A percentile compares a stretch with the other conserved stretches of the same genome.
Conservation (phyloP, 2,888 invertebrate genomes). For the Tillus elongatus region DNA sequence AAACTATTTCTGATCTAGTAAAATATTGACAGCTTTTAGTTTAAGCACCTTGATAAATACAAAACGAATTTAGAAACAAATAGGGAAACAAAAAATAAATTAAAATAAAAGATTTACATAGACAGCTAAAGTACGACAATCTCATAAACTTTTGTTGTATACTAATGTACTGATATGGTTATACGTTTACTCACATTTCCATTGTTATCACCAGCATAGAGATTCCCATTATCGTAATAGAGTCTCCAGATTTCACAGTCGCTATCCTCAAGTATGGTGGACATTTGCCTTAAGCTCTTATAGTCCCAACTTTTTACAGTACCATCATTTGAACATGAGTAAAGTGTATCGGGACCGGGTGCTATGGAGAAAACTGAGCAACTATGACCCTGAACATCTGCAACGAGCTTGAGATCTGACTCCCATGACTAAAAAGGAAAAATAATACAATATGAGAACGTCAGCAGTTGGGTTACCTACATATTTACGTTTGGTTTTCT, state of each 20-base stretch:
- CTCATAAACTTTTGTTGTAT: no score
- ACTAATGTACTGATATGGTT: no score
- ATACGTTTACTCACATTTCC: constrained; percentile 48
- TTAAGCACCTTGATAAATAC: no score
- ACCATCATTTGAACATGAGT: constrained; percentile 57
- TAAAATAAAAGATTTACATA: no score
- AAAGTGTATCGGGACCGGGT: constrained; percentile 46
- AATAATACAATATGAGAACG: no score
- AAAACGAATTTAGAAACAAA: no score
- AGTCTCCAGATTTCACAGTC: constrained; percentile 44
- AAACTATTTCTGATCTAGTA: no score
- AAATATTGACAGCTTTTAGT: no score
- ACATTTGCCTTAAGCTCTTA: constrained; percentile 38
- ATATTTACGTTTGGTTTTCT: no score
- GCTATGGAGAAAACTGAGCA: constrained; percentile 54
- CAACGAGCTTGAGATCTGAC: constrained; percentile 38
- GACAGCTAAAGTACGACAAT: no score
- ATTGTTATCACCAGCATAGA: constrained; percentile 54
- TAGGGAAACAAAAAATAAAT: no score
- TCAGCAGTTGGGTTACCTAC: no score
- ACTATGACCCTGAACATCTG: constrained; percentile 48
- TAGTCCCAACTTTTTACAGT: constrained; percentile 51
- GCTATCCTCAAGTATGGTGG: constrained; percentile 28
- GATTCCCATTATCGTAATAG: constrained; percentile 33
- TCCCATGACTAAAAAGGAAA: constrained; percentile 42